Base-by-base conservation (phyloP, 2,113 vertebrate species). In the Tetrao urogallus region DNA sequence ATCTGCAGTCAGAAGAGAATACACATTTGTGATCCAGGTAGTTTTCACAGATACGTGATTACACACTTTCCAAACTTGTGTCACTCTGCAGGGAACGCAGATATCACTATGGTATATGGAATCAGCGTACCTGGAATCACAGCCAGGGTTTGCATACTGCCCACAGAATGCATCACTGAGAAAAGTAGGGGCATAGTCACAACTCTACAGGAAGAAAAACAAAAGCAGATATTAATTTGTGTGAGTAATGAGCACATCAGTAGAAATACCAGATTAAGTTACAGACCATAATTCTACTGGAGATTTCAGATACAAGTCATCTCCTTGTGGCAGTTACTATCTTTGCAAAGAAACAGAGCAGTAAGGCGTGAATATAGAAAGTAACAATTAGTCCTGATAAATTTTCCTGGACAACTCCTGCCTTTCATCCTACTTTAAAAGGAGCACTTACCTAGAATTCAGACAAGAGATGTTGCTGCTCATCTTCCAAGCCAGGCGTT, bases 381-480 rank as follows among this genome's bases (percentile, higher is more conserved):
- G 57, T 27, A 22, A 24, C 22, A 58, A 90, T 71, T 40, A 70
- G 64, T 54, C 42, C 42, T 28, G 24, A 24, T 50, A 66, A 40
- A 67, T 90, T 34, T 22, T 86, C 82, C 38, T 20, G 17, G 17
- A 70, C 50, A 67, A 64, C 16, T 47, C 17, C 27, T n/a, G 36
- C 2, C 85, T 82, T 85, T 52, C 24, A 60, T 43, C 28, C 67
- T 50, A 11, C 45, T 88, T 85, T 50, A 60, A 73, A 82, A 89
- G 42, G 20, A 80, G 18, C 25, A 77, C 79, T 80, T 80, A 91
- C 84, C 91, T 93, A 32, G n/a, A 94, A 89, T 50, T 93, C 60
- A 27, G 11, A 66, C 0, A 38, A 28, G 19, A 70, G 34, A 52
- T 47, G 20, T 8, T 83, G 87, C 50, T 67, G 82, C 50, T 32